These are phyloP conservation scores for Ricordea florida DNA, from an alignment of 92 coral and sea anemone species.

Conservation along the genomic window DNA sequence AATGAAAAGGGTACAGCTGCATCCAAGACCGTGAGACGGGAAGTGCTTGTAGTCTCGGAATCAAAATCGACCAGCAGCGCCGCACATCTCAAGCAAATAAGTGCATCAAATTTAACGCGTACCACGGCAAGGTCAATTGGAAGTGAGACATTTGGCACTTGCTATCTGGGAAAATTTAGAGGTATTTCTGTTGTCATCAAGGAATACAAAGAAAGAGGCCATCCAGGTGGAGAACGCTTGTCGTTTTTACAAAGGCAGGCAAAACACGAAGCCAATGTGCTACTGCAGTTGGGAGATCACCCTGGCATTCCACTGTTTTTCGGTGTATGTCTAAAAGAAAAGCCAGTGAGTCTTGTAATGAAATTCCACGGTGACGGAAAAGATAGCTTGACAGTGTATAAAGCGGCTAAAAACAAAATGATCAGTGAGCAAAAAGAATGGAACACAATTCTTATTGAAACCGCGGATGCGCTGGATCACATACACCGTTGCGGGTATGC, in stretches of 20 bases:
- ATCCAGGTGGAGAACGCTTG: neutral
- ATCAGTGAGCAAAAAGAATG: neutral
- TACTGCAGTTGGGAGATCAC: constrained; percentile 35
- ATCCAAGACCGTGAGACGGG: neutral
- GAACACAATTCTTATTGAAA: constrained; percentile 21
- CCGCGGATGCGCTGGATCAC: constrained; percentile 25
- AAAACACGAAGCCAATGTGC: neutral
- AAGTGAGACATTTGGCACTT: constrained; percentile 34
- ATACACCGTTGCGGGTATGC: constrained; percentile 4
- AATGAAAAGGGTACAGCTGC: neutral
- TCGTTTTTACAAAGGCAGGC: neutral
- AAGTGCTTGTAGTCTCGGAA: neutral
- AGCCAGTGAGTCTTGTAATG: constrained; percentile 25
- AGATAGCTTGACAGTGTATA: constrained; percentile 23
- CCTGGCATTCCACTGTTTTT: constrained; percentile 42
- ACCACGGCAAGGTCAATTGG: constrained; percentile 7
- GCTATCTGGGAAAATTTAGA: constrained; percentile 37
- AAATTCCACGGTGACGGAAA: constrained; percentile 38
- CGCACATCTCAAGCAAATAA: neutral
- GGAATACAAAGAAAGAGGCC: constrained; percentile 7
- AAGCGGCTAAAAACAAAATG: neutral
- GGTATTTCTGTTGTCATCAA: constrained; percentile 31
- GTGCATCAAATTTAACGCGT: constrained; percentile 14
- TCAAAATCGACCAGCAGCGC: neutral
- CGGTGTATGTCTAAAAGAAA: neutral